phyloP scores from a whole-genome alignment of 2,888 invertebrate species.

The Leptopilina drosophilae region DNA sequence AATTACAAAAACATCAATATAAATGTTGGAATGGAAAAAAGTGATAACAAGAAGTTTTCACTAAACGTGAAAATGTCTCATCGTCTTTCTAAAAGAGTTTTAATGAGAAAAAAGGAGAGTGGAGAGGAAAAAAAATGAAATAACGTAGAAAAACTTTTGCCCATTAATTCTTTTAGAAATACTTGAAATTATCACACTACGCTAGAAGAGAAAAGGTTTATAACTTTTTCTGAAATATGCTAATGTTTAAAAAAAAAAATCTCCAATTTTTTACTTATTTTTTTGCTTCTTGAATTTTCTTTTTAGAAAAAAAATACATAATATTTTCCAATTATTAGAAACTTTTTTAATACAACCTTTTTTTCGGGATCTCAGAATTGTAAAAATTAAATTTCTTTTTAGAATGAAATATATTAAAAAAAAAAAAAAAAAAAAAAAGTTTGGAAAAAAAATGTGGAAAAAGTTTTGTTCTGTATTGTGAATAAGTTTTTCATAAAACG shows the following conservation, averaged over 20 bases:
- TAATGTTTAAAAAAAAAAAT: slow-evolving; percentile 3
- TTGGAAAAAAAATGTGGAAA: not conserved
- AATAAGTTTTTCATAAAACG: not conserved
- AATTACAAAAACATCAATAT: too few species aligned
- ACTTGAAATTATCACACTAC: slow-evolving; percentile 38
- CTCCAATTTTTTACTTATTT: slow-evolving; percentile 25
- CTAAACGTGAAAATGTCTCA: slow-evolving; percentile 3
- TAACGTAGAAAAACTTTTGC: slow-evolving; percentile 27
- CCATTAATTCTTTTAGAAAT: slow-evolving; percentile 35
- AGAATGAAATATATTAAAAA: too few species aligned
- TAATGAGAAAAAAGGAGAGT: slow-evolving; percentile 16
- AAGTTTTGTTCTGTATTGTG: not conserved
- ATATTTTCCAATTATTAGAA: too few species aligned
- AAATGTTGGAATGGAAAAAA: too few species aligned
- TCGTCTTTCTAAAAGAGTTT: slow-evolving; percentile 13
- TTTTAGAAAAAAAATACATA: not conserved
- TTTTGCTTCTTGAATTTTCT: slow-evolving; percentile 4
- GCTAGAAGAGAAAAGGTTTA: slow-evolving; percentile 20
- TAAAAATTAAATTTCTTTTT: too few species aligned
- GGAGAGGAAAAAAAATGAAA: not conserved
- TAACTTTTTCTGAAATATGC: not conserved
- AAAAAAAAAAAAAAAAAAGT: too few species aligned
- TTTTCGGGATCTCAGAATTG: too few species aligned
- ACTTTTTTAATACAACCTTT: too few species aligned
- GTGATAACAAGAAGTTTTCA: not conserved